These are phyloP conservation scores for Salminus brasiliensis DNA, from an alignment of 2,113 vertebrate species.

Conservation along the genomic window DNA sequence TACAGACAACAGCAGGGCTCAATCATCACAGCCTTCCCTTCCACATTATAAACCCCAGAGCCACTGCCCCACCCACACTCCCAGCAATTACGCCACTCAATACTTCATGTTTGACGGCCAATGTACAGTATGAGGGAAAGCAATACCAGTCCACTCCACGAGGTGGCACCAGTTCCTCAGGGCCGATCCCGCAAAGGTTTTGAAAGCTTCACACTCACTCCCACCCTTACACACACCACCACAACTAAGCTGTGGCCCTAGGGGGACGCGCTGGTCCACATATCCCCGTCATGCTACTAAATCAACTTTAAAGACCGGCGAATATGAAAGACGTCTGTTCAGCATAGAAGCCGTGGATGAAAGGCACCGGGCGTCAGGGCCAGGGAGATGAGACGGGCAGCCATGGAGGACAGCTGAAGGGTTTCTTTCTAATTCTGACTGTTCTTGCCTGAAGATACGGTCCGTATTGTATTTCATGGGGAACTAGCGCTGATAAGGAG, in stretches of 20 bases:
- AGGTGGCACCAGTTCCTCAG: constrained; percentile 43
- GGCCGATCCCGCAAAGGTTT: not conserved
- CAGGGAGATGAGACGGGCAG: constrained; percentile 37
- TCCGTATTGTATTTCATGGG: constrained; percentile 62
- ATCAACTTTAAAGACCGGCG: constrained; percentile 49
- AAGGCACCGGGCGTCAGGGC: constrained; percentile 38
- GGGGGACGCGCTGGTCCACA: not conserved
- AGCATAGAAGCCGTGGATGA: constrained; percentile 31
- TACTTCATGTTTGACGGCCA: not conserved
- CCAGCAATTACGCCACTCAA: not conserved
- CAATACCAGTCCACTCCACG: constrained; percentile 24
- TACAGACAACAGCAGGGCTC: too few relatives aligned
- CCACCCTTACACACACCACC: not conserved
- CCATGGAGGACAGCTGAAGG: constrained; percentile 54
- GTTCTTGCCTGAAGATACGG: constrained; percentile 63
- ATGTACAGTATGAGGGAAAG: too few relatives aligned
- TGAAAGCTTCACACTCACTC: not conserved
- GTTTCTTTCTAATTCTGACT: constrained; percentile 61
- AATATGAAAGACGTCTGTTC: constrained; percentile 50
- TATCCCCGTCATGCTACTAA: constrained; percentile 36
- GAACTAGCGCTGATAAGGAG: constrained; percentile 61
- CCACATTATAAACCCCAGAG: too few relatives aligned
- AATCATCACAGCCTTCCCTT: too few relatives aligned
- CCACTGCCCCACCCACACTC: not conserved
- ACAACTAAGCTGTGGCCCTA: constrained; percentile 3